Evolutionary conservation across 1,140 invertebrate genomes (phyloP).

Genomic region (Penaeus vannamei): DNA sequence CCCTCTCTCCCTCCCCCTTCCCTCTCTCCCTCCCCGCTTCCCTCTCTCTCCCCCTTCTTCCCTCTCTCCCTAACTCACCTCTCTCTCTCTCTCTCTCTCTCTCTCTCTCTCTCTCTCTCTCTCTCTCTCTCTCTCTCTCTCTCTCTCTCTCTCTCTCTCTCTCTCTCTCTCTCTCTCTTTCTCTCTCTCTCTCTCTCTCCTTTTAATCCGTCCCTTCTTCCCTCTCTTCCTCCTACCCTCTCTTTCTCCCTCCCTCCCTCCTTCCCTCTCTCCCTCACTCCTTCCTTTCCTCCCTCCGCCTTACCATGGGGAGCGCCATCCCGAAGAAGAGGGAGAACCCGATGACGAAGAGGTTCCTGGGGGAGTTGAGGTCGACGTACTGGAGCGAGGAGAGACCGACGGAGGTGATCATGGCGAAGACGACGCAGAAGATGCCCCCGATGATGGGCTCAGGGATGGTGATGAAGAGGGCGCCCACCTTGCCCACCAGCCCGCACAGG

Average conservation of each 20-base stretch:
- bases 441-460: constrained; percentile 90
- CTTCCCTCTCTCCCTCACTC: no score
- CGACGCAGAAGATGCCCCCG: constrained; percentile 88
- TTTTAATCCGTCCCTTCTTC: no score
- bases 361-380: constrained; percentile 56
- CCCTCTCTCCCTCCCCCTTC: no score
- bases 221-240: no score
- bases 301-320: constrained; percentile 45
- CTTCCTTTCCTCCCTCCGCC: background rate
- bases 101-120: background rate
- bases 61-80: background rate
- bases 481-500: constrained; percentile 84
- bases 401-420: constrained; percentile 89
- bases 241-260: no score
- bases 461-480: constrained; percentile 88
- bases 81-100: no score
- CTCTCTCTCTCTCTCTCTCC: background rate
- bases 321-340: constrained; percentile 58
- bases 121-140: background rate
- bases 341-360: constrained; percentile 60
- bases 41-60: no score
- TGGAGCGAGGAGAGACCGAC: constrained; percentile 72
- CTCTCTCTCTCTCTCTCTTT: no score
- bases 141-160: background rate
- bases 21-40: background rate